Evolutionary conservation across 2,888 invertebrate species (phyloP).

Genomic region (Drosophila subsilvestris): DNA sequence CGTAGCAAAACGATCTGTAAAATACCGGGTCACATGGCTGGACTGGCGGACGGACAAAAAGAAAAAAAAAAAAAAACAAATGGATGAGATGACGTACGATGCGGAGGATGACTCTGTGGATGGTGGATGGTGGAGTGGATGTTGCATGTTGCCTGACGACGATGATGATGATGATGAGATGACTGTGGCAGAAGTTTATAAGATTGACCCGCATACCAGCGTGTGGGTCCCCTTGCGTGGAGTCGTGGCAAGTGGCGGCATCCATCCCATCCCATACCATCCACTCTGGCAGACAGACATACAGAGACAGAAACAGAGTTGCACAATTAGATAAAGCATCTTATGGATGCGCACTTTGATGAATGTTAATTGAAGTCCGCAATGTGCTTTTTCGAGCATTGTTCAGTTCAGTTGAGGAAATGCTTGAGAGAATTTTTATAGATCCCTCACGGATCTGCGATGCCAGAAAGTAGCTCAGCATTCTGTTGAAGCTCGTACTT

Average conservation of each 20-base stretch:
- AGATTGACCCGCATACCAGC: slow-evolving; percentile 73
- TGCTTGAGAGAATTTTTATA: slow-evolving; percentile 42
- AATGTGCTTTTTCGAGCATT: slow-evolving; percentile 55
- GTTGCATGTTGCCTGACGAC: slow-evolving; percentile 7
- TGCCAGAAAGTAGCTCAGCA: slow-evolving; percentile 32
- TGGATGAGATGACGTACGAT: slow-evolving; percentile 39
- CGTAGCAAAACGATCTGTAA: slow-evolving; percentile 72
- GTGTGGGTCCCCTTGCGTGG: slow-evolving; percentile 53
- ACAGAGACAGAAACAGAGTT: slow-evolving; percentile 43
- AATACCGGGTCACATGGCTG: slow-evolving; percentile 72
- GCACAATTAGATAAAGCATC: slow-evolving; percentile 70
- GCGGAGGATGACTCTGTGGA: slow-evolving; percentile 32
- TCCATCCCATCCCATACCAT: slow-evolving; percentile 15
- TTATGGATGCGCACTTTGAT: slow-evolving; percentile 65
- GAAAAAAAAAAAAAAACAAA: slow-evolving; percentile 40
- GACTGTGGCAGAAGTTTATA: slow-evolving; percentile 58
- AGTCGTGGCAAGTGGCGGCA: slow-evolving; percentile 28
- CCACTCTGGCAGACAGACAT: slow-evolving; percentile 31
- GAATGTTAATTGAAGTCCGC: slow-evolving; percentile 74
- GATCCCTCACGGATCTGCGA: slow-evolving; percentile 67
- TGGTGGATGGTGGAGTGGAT: slow-evolving; percentile 21
- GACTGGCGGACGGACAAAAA: slow-evolving; percentile 28
- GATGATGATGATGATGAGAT: slow-evolving; percentile 41
- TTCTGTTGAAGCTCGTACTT: background rate
- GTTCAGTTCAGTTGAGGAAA: slow-evolving; percentile 55